Evolutionary conservation across 2,888 invertebrate genomes (phyloP).

Genomic region (Abscondita cerata): DNA sequence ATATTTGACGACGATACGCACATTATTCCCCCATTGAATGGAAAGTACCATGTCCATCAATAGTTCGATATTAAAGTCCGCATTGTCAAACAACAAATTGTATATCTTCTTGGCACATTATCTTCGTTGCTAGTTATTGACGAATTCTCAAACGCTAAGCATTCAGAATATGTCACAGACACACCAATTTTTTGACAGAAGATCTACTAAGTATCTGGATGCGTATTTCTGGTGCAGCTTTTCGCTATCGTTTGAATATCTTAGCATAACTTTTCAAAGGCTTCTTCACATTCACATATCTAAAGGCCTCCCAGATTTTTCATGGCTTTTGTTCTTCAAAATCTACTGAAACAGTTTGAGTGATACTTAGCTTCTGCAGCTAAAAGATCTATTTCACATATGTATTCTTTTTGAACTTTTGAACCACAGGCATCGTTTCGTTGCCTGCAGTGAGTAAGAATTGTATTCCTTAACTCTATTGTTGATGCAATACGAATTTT

Average conservation of each 20-base stretch:
- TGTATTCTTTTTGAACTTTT: neutral
- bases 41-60: neutral
- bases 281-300: neutral
- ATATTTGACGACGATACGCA: neutral
- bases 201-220: conserved; percentile 1
- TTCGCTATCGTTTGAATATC: conserved; percentile 1
- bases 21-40: conserved; percentile 2
- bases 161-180: neutral
- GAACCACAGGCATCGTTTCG: neutral
- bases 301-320: neutral
- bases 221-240: conserved; percentile 2
- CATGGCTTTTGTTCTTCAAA: neutral
- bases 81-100: neutral
- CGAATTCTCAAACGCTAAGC: neutral
- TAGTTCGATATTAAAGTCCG: neutral
- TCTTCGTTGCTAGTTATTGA: neutral
- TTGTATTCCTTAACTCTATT: neutral
- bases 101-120: neutral
- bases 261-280: neutral
- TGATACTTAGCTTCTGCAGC: too few species aligned
- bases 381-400: neutral
- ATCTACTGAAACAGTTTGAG: neutral
- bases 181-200: neutral
- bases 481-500: too few species aligned
- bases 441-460: neutral